A percentile compares a stretch with the other conserved stretches of the same genome.
Evolutionary conservation across 1,140 invertebrate genomes (phyloP).

Genomic region (Listronotus bonariensis): DNA sequence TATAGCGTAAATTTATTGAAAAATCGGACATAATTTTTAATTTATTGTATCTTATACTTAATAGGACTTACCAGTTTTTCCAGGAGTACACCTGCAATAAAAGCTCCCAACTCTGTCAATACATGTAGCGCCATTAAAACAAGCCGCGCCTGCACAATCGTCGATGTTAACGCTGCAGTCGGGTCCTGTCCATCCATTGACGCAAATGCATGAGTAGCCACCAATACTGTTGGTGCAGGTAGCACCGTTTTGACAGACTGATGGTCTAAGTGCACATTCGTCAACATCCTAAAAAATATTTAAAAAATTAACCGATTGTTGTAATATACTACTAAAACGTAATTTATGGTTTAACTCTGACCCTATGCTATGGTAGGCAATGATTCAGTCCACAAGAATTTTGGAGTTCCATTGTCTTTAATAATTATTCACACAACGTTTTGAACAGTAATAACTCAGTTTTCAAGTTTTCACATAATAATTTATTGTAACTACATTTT

Average conservation of each 20-base stretch:
- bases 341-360: no score
- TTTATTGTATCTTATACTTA: no score
- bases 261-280: slow-evolving; percentile 77
- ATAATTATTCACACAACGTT: no score
- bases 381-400: no score
- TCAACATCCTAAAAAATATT: slow-evolving; percentile 67
- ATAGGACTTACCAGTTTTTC: slow-evolving; percentile 81
- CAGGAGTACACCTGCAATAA: slow-evolving; percentile 92
- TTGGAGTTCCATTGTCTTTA: no score
- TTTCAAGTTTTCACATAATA: no score
- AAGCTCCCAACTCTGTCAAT: slow-evolving; percentile 93
- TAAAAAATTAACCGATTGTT: slow-evolving; percentile 5
- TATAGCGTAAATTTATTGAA: no score
- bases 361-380: no score
- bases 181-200: slow-evolving; percentile 91
- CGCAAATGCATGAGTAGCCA: slow-evolving; percentile 94
- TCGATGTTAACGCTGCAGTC: slow-evolving; percentile 93
- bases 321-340: no score
- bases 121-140: slow-evolving; percentile 96
- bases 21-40: no score
- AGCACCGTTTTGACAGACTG: slow-evolving; percentile 91
- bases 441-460: no score
- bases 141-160: slow-evolving; percentile 89
- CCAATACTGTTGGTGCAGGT: slow-evolving; percentile 91
- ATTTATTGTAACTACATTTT: no score